Evolutionary conservation across 2,888 invertebrate genomes (phyloP).

Genomic region (Galeopsomyia nigrocyanea): DNA sequence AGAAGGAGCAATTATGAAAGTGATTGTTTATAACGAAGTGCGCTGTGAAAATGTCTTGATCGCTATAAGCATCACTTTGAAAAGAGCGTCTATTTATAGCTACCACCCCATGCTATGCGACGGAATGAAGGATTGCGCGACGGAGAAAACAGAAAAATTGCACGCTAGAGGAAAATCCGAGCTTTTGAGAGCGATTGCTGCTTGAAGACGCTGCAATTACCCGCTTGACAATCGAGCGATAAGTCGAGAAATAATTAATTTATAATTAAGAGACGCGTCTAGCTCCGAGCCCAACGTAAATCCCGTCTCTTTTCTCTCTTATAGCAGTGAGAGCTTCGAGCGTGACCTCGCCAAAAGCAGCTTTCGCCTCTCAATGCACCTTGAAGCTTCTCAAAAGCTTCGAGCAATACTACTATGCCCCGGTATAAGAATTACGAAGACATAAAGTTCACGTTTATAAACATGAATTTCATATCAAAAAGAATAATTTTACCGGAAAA

Average conservation of each 20-base stretch:
- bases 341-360: conserved; percentile 17
- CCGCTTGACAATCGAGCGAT: conserved; percentile 49
- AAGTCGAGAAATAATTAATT: conserved; percentile 55
- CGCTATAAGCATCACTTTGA: no score
- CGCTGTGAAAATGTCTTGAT: no score
- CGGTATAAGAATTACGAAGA: no score
- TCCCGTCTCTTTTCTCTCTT: neutral
- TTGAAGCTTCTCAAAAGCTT: no score
- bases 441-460: no score
- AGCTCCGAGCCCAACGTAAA: conserved; percentile 8
- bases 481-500: no score
- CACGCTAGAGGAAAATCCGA: neutral
- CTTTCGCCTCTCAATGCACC: neutral
- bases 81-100: no score
- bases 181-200: neutral
- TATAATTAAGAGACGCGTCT: conserved; percentile 53
- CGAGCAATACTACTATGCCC: no score
- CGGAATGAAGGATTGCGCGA: neutral
- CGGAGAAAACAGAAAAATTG: neutral
- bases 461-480: no score
- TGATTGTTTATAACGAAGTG: no score
- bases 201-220: conserved; percentile 51
- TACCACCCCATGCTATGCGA: no score
- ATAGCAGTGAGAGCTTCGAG: neutral
- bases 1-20: neutral